These are phyloP conservation scores for Marronus borbonicus DNA, from an alignment of 2,888 invertebrate genomes.

Conservation along the genomic window DNA sequence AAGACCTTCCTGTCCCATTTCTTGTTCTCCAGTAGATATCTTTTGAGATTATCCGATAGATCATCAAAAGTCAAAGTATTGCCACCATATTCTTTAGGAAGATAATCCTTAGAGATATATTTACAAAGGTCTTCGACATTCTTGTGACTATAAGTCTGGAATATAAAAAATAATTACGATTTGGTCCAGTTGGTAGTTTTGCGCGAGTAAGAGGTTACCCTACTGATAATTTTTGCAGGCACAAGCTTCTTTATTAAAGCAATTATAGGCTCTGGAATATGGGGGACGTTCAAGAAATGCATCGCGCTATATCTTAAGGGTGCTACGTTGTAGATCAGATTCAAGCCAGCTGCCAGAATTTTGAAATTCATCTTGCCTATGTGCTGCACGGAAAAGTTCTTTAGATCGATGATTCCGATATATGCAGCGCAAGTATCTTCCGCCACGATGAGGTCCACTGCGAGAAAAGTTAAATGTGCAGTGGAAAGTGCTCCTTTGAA, in stretches of 20 bases:
- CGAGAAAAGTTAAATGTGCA: not conserved
- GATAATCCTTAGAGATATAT: not conserved
- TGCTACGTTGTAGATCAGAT: not conserved
- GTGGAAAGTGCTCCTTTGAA: too few species aligned
- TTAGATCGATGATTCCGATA: conserved; percentile 1
- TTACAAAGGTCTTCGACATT: conserved; percentile 25
- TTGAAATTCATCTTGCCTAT: conserved; percentile 22
- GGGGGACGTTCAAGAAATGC: conserved; percentile 26
- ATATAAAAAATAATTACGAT: not conserved
- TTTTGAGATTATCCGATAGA: not conserved
- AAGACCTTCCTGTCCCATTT: not conserved
- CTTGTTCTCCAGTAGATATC: not conserved
- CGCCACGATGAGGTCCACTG: not conserved
- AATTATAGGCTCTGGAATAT: conserved; percentile 18
- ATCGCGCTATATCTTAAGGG: not conserved
- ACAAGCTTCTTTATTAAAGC: conserved; percentile 17
- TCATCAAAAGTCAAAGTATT: not conserved
- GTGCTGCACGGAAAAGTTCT: not conserved
- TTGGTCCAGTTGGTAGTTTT: not conserved
- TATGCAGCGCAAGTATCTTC: conserved; percentile 13
- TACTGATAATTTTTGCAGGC: not conserved
- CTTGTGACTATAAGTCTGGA: conserved; percentile 4
- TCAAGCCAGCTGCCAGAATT: conserved; percentile 1
- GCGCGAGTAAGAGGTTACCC: not conserved
- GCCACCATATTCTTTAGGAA: conserved; percentile 27